These are phyloP conservation scores for Henricia sp. DNA, from an alignment of 53 echinoderm and acorn worm genomes.

Conservation along the genomic window DNA sequence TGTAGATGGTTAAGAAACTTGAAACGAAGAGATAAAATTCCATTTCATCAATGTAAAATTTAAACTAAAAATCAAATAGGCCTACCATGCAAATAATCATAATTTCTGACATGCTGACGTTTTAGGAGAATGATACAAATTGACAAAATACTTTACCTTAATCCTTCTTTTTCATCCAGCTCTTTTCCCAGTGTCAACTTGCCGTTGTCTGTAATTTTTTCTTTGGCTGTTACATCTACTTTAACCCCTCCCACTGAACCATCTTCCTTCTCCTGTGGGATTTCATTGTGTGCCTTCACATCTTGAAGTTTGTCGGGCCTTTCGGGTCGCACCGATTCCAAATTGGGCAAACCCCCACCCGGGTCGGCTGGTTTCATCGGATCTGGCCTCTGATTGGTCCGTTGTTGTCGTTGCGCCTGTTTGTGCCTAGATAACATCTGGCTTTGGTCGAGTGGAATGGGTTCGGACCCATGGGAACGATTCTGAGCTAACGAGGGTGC, in stretches of 20 bases:
- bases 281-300: background rate
- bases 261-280: background rate
- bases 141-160: conserved; percentile 54
- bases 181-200: conserved; percentile 31
- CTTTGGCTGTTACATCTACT: background rate
- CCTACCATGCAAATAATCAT: too few relatives aligned
- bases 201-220: background rate
- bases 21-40: too few relatives aligned
- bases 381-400: background rate
- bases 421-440: conserved; percentile 76
- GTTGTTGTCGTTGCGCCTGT: conserved; percentile 24
- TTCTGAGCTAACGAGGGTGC: background rate
- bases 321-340: background rate
- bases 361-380: background rate
- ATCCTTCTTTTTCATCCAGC: conserved; percentile 75
- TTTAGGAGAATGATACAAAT: background rate
- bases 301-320: background rate
- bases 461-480: background rate
- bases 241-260: background rate
- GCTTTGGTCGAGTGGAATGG: conserved; percentile 21
- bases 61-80: too few relatives aligned
- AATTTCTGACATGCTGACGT: too few relatives aligned
- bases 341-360: background rate
- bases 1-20: too few relatives aligned
- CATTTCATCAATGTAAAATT: too few relatives aligned